Percentiles rank a stretch among this genome's conserved stretches.
phyloP scores from a whole-genome alignment of 2,797 vertebrate genomes.

The Enteromius fasciolatus region DNA sequence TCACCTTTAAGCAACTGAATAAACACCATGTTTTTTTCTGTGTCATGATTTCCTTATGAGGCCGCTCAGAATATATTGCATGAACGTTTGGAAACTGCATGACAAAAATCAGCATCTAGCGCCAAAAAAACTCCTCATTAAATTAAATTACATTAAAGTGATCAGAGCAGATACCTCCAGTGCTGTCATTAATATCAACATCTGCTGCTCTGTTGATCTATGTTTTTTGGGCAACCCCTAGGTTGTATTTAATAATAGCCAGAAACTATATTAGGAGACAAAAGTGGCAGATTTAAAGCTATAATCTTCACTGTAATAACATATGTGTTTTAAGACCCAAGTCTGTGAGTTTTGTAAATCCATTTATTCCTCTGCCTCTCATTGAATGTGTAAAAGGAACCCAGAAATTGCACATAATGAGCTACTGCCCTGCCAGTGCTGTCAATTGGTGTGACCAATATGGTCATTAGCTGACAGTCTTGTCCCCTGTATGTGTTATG shows the following conservation, averaged over 20 bases:
- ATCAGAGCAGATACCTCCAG: constrained; percentile 27
- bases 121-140: constrained; percentile 39
- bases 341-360: constrained; percentile 73
- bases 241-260: constrained; percentile 48
- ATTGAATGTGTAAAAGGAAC: constrained; percentile 76
- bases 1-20: constrained; percentile 48
- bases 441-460: constrained; percentile 78
- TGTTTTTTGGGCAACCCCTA: constrained; percentile 45
- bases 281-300: constrained; percentile 58
- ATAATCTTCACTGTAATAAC: constrained; percentile 53
- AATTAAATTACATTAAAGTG: constrained; percentile 33
- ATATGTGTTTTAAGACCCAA: constrained; percentile 48
- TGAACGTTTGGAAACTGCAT: constrained; percentile 43
- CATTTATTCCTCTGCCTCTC: constrained; percentile 75
- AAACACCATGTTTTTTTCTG: constrained; percentile 50
- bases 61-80: constrained; percentile 27
- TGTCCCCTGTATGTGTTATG: constrained; percentile 73
- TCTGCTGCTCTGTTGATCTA: constrained; percentile 27
- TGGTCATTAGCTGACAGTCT: constrained; percentile 75
- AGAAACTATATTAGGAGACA: constrained; percentile 47
- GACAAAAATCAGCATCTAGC: constrained; percentile 29
- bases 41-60: constrained; percentile 52
- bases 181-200: constrained; percentile 42
- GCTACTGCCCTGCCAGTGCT: constrained; percentile 74
- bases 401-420: constrained; percentile 81